These are phyloP conservation scores for Theristus sp. DNA, from an alignment of 2,888 invertebrate species.

Conservation along the genomic window DNA sequence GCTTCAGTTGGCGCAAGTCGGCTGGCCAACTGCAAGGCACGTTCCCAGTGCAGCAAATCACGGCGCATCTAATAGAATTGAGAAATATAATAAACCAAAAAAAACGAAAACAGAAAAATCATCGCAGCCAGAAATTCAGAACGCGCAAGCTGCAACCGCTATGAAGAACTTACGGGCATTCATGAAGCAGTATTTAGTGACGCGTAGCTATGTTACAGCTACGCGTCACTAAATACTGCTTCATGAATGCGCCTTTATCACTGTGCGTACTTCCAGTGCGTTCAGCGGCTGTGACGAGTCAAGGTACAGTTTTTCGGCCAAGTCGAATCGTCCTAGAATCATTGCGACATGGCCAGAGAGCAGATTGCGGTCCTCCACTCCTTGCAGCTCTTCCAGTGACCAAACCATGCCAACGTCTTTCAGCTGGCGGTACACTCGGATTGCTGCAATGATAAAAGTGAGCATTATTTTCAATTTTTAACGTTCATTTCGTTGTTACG, in stretches of 20 bases:
- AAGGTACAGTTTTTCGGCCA: conserved; percentile 50
- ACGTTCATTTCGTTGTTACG: too few relatives aligned
- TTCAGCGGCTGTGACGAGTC: conserved; percentile 7
- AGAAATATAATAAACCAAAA: neutral
- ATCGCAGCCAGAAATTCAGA: neutral
- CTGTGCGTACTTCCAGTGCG: conserved; percentile 9
- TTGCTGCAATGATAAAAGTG: conserved; percentile 49
- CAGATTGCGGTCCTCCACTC: conserved; percentile 56
- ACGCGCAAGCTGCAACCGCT: too few relatives aligned
- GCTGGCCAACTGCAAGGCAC: conserved; percentile 64
- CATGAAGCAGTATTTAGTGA: too few relatives aligned
- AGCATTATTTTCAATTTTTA: too few relatives aligned
- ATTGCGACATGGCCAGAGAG: conserved; percentile 54
- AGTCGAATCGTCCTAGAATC: conserved; percentile 52
- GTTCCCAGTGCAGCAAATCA: conserved; percentile 84
- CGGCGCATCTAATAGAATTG: conserved; percentile 66
- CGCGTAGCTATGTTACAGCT: too few relatives aligned
- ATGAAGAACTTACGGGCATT: too few relatives aligned
- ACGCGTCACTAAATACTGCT: too few relatives aligned
- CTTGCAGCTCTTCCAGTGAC: conserved; percentile 53
- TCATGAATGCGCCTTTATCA: too few relatives aligned
- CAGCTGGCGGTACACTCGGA: conserved; percentile 62
- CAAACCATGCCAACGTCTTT: conserved; percentile 77
- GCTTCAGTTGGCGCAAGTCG: conserved; percentile 62
- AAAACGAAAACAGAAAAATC: neutral